Percentiles rank a stretch among this genome's conserved stretches.
These are phyloP conservation scores for Setophaga kirtlandii DNA, from an alignment of 2,113 vertebrate genomes.

Conservation along the genomic window DNA sequence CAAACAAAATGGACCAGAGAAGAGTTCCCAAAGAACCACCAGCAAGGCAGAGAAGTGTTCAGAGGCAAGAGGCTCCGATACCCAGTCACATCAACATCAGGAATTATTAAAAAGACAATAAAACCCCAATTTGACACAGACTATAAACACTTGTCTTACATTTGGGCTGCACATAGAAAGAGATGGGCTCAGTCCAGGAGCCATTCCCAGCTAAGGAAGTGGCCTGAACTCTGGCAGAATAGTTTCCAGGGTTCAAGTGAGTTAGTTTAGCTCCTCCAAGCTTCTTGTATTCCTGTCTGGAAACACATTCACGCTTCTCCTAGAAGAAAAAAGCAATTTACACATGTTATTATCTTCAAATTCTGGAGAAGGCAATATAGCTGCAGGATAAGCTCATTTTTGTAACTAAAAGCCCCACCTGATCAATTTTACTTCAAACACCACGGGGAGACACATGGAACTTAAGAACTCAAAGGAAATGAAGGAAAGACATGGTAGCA, in stretches of 20 bases:
- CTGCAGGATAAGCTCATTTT: not conserved
- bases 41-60: not conserved
- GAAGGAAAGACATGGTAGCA: not conserved
- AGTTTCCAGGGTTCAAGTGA: constrained; percentile 90
- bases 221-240: constrained; percentile 89
- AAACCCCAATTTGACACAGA: not conserved
- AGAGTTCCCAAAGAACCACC: not conserved
- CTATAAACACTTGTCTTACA: constrained; percentile 76
- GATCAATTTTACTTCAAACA: not conserved
- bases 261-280: constrained; percentile 85
- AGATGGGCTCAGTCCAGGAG: constrained; percentile 92
- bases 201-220: constrained; percentile 94
- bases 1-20: not conserved
- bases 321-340: not conserved
- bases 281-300: constrained; percentile 88
- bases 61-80: not conserved
- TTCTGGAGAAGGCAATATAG: not conserved
- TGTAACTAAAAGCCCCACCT: not conserved
- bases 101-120: not conserved
- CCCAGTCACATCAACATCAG: not conserved
- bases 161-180: constrained; percentile 90
- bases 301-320: constrained; percentile 91
- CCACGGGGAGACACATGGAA: not conserved
- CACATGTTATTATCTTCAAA: not conserved
- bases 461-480: not conserved